Base-by-base conservation (phyloP, 2,888 invertebrate genomes). In the Julus scanicus region DNA sequence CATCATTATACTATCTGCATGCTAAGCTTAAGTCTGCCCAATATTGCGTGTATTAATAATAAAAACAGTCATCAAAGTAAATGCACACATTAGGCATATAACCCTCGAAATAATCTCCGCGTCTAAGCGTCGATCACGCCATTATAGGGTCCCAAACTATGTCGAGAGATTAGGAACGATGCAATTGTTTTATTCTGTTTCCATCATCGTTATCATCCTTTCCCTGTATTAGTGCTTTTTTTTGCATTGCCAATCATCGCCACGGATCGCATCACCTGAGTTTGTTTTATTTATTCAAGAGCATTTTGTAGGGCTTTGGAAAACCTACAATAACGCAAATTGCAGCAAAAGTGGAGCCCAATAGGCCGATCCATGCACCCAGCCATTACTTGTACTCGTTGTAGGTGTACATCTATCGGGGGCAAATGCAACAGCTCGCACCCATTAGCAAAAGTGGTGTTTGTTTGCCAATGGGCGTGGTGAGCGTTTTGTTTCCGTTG, bases 361-460 rank as follows among this genome's bases (percentile, higher is more conserved):
- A 71, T 71, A 71, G 11, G 11, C 29, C 20, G 20, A 20, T 71
- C 71, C 71, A 71, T 29, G 5, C 29, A 20, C 2, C 71, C 71
- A 71, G 63, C n/a, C 20, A 63, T 53, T 17, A 44, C 53, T 17
- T 4, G 29, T 71, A 9, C 71, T 29, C 20, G 71, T 71, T 5
- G 63, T 44, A 44, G 57, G 57, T 8, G 44, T 44, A 8, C 6
- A 29, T 29, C 29, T 11, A 20, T 71, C 71, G 63, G 71, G 71
- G 71, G 71, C 71, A 71, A 71, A 71, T 71, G 71, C 71, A 71
- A 71, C 71, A 71, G 71, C 71, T 71, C 71, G 71, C 29, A 71
- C 71, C 71, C 71, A 71, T 71, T 71, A 71, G 71, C 71, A 71
- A 71, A 71, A 71, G 71, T 71, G 71, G 29, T 71, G 71, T 71